phyloP scores from a whole-genome alignment of 2,888 invertebrate species.

The Rhamnusium bicolor region DNA sequence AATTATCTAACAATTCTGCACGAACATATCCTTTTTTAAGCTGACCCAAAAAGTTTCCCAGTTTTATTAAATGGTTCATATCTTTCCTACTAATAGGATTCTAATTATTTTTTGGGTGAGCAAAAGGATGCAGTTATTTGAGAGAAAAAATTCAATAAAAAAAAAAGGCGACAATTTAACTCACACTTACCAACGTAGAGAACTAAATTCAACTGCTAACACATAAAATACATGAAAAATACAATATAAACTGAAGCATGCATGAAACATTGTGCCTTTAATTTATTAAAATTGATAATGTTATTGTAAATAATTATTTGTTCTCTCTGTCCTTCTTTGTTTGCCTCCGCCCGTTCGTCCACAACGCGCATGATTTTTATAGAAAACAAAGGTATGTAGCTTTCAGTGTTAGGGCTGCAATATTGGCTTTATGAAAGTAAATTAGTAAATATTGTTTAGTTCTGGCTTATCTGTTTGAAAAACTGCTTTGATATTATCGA shows the following conservation, averaged over 20 bases:
- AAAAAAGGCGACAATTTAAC: too few species aligned
- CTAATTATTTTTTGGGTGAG: too few species aligned
- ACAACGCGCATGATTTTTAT: conserved; percentile 69
- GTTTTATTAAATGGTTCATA: too few species aligned
- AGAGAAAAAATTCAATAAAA: too few species aligned
- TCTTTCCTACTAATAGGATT: too few species aligned
- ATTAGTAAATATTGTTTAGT: conserved; percentile 24
- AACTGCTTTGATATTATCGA: conserved; percentile 3
- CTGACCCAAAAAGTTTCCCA: too few species aligned
- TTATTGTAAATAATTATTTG: conserved; percentile 60
- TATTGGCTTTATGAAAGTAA: conserved; percentile 6
- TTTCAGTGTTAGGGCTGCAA: conserved; percentile 22
- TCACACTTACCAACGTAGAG: too few species aligned
- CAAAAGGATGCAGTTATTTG: too few species aligned
- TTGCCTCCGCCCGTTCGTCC: conserved; percentile 67
- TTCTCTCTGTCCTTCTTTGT: conserved; percentile 58
- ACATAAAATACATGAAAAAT: too few species aligned
- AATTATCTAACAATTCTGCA: too few species aligned
- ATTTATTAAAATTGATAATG: neutral
- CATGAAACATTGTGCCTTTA: neutral
- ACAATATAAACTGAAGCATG: conserved; percentile 8
- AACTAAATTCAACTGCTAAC: too few species aligned
- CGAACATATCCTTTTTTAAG: too few species aligned
- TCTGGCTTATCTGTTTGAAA: conserved; percentile 8
- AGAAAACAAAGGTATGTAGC: conserved; percentile 71